Percentiles rank a stretch among this genome's conserved stretches.
These are phyloP conservation scores for Xyliphius kryptos DNA, from an alignment of 2,113 vertebrate genomes.

Conservation along the genomic window DNA sequence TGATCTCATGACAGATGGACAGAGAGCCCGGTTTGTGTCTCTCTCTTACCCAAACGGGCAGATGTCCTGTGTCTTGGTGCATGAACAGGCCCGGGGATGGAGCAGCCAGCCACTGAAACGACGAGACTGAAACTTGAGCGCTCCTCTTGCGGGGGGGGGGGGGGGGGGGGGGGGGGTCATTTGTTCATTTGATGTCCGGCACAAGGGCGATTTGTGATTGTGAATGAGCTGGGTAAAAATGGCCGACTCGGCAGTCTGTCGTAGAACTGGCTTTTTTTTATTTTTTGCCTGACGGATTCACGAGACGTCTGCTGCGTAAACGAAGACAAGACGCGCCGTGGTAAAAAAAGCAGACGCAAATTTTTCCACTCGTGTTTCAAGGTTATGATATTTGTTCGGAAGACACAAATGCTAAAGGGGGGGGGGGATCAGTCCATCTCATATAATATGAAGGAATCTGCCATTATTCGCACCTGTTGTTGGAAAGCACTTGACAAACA, in stretches of 20 bases:
- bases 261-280: slow-evolving; percentile 46
- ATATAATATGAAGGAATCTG: no score
- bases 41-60: slow-evolving; percentile 80
- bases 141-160: no score
- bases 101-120: slow-evolving; percentile 84
- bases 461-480: no score
- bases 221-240: slow-evolving; percentile 64
- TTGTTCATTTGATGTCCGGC: slow-evolving; percentile 91
- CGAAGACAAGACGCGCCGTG: no score
- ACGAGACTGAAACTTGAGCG: slow-evolving; percentile 90
- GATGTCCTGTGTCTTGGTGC: slow-evolving; percentile 87
- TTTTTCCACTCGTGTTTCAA: no score
- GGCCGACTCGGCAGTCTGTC: slow-evolving; percentile 67
- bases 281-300: no score
- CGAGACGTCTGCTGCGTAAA: no score
- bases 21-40: slow-evolving; percentile 51
- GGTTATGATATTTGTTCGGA: no score
- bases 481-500: no score
- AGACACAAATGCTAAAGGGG: no score
- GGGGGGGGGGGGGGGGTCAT: slow-evolving; percentile 88
- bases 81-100: slow-evolving; percentile 69
- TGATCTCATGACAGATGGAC: slow-evolving; percentile 68
- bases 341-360: no score
- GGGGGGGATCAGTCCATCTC: no score
- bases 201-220: slow-evolving; percentile 76